Conservation (phyloP, 2,113 vertebrate species). For the Aphyosemion australe region DNA sequence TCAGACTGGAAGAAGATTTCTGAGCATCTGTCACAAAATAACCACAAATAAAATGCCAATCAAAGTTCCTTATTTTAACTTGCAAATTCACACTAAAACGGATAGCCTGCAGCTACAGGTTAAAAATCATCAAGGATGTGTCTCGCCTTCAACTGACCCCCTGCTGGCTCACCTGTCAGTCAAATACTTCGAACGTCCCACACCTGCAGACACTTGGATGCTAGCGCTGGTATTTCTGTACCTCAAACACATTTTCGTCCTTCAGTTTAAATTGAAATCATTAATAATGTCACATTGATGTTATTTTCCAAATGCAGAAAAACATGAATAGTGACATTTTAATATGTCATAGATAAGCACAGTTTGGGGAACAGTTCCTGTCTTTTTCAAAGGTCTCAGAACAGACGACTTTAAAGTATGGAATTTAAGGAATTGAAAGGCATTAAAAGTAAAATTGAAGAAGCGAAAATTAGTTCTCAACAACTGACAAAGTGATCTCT, state of each 20-base stretch:
- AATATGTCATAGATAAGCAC: not conserved
- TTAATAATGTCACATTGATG: slow-evolving; percentile 17
- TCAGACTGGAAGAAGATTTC: not conserved
- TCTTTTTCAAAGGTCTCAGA: not conserved
- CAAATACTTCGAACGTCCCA: slow-evolving; percentile 26
- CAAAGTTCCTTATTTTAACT: slow-evolving; percentile 14
- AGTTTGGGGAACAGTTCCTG: not conserved
- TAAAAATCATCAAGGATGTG: slow-evolving; percentile 34
- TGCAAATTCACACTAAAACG: not conserved
- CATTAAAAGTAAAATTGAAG: not conserved
- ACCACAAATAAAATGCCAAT: slow-evolving; percentile 30
- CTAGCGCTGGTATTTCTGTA: not conserved
- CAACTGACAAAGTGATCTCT: not conserved
- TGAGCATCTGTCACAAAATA: not conserved
- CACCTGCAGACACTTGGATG: slow-evolving; percentile 17
- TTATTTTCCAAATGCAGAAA: not conserved
- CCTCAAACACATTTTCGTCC: slow-evolving; percentile 3
- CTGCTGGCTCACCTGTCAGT: slow-evolving; percentile 52
- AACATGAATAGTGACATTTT: not conserved
- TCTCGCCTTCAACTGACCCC: slow-evolving; percentile 15
- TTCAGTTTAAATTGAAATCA: slow-evolving; percentile 21
- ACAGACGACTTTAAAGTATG: not conserved
- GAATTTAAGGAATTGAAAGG: not conserved
- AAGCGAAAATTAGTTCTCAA: not conserved
- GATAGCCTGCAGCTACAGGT: slow-evolving; percentile 8